Evolutionary conservation across 92 coral and sea anemone species (phyloP).

Genomic region (Bergia sp.): DNA sequence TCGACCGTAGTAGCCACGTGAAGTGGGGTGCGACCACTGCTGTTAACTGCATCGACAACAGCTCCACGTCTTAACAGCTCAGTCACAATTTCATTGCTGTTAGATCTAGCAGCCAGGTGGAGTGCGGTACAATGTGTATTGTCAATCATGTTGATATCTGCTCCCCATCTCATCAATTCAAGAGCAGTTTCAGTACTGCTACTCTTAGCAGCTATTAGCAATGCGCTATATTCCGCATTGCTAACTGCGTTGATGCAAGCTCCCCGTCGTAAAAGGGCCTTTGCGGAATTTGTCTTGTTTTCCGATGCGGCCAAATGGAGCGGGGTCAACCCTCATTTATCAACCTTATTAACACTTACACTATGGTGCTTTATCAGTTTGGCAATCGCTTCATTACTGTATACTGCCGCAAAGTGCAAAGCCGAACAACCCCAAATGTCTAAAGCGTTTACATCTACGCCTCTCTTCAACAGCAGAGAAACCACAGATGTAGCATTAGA

Average conservation of each 20-base stretch:
- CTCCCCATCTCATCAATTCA: conserved; percentile 23
- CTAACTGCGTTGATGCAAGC: background rate
- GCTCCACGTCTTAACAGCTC: conserved; percentile 31
- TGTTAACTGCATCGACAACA: background rate
- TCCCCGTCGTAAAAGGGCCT: background rate
- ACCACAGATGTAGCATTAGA: conserved; percentile 6
- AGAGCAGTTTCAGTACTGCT: conserved; percentile 6
- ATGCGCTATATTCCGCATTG: background rate
- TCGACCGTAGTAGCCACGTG: conserved; percentile 14
- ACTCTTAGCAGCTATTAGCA: conserved; percentile 4
- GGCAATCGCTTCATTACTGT: background rate
- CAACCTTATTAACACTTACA: background rate
- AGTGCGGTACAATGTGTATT: conserved; percentile 5
- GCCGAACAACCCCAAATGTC: conserved; percentile 14
- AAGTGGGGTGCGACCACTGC: conserved; percentile 16
- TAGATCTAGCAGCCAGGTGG: conserved; percentile 19
- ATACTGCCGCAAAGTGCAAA: conserved; percentile 11
- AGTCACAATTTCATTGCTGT: background rate
- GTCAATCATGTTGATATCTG: background rate
- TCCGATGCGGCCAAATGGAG: conserved; percentile 26
- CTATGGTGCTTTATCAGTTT: background rate
- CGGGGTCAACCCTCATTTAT: background rate
- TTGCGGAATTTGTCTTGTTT: background rate
- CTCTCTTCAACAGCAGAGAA: background rate
- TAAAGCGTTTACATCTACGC: conserved; percentile 8